Percentiles rank a stretch among this genome's conserved stretches.
Evolutionary conservation across 2,113 vertebrate genomes (phyloP).

Genomic region (Upupa epops): DNA sequence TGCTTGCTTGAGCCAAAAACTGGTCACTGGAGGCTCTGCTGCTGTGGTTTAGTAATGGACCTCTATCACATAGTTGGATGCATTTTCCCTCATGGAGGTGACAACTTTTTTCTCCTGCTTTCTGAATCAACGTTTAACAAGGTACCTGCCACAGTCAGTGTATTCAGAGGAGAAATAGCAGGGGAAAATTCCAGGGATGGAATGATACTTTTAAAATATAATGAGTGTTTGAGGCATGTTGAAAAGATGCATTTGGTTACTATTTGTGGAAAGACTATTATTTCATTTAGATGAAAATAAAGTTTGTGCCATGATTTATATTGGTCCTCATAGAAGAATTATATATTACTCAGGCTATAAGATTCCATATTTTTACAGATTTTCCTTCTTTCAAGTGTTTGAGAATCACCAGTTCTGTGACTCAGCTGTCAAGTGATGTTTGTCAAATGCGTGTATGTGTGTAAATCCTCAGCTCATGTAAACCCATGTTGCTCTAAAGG

Average conservation of each 20-base stretch:
- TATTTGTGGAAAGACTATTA: neutral
- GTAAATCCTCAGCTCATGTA: neutral
- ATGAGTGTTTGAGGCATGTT: neutral
- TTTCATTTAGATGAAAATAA: neutral
- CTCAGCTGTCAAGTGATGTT: neutral
- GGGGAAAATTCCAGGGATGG: neutral
- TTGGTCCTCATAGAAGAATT: neutral
- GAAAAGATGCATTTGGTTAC: neutral
- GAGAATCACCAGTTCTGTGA: neutral
- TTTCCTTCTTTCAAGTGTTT: neutral
- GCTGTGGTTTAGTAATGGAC: neutral
- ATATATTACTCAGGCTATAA: neutral
- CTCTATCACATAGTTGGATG: neutral
- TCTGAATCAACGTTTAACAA: neutral
- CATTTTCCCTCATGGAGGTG: neutral
- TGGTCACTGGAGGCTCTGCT: neutral
- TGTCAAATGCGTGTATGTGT: neutral
- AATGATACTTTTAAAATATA: neutral
- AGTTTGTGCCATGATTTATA: neutral
- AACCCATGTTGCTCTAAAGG: neutral
- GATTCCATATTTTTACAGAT: neutral
- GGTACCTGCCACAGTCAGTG: neutral
- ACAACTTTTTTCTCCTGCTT: neutral
- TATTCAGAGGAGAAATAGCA: neutral
- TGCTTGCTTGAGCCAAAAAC: neutral